These are phyloP conservation scores for Pelodiscus sinensis DNA, from an alignment of 2,113 vertebrate genomes.

Conservation along the genomic window DNA sequence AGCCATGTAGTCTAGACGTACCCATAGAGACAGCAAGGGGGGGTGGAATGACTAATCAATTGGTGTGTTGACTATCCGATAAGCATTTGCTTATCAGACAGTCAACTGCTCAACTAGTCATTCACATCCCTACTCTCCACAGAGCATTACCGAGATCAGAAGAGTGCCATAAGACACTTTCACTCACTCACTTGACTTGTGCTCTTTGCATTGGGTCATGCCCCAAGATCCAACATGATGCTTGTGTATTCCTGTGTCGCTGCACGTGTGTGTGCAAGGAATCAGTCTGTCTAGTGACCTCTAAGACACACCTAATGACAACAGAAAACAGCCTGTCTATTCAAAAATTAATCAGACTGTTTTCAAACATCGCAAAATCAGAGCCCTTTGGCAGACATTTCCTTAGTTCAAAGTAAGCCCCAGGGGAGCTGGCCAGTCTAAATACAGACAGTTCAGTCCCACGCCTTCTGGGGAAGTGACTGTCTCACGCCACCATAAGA, in stretches of 20 bases:
- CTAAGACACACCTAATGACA: background rate
- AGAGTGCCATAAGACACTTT: background rate
- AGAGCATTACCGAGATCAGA: background rate
- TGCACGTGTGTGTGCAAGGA: background rate
- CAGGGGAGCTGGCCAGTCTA: background rate
- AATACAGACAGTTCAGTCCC: background rate
- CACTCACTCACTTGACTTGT: background rate
- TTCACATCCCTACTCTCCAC: background rate
- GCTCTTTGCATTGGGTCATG: background rate
- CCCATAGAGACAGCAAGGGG: too few relatives aligned
- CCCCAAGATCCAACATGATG: background rate
- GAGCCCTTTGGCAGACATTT: background rate
- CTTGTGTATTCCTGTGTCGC: background rate
- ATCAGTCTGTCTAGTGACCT: background rate
- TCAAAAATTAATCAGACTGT: background rate
- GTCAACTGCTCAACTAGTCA: too few relatives aligned
- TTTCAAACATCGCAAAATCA: background rate
- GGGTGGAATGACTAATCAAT: too few relatives aligned
- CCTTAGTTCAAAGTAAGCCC: background rate
- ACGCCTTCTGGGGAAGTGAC: background rate
- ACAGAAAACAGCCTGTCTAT: background rate
- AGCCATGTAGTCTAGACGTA: too few relatives aligned
- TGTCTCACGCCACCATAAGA: background rate
- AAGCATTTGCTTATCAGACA: too few relatives aligned
- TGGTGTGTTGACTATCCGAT: too few relatives aligned